Evolutionary conservation across 2,797 vertebrate species (phyloP).

Genomic region (Hafferia zeledoni): DNA sequence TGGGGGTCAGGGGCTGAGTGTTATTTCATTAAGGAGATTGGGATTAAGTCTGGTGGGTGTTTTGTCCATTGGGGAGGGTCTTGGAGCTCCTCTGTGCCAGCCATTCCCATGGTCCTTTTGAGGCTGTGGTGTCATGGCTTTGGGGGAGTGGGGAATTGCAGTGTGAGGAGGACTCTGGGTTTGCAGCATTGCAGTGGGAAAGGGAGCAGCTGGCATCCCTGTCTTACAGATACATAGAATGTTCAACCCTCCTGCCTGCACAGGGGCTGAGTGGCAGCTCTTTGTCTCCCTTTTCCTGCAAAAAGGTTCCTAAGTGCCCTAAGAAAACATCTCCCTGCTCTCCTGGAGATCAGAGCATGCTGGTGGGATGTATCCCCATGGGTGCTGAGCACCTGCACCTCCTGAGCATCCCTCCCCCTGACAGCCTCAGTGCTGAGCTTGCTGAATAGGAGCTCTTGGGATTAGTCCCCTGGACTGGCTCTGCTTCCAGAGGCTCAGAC

Average conservation of each 20-base stretch:
- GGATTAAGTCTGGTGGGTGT: not conserved
- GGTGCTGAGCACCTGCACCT: not conserved
- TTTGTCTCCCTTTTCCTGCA: not conserved
- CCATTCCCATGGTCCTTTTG: accelerated
- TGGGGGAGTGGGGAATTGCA: accelerated
- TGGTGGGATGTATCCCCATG: not conserved
- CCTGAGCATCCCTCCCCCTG: not conserved
- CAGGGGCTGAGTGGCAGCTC: accelerated
- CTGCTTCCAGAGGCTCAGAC: not conserved
- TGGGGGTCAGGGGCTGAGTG: not conserved
- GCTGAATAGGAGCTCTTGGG: not conserved
- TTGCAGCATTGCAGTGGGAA: accelerated
- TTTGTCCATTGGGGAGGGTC: not conserved
- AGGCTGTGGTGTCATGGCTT: not conserved
- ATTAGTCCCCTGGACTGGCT: not conserved
- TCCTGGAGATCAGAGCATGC: not conserved
- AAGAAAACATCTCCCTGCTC: not conserved
- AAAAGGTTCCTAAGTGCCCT: not conserved
- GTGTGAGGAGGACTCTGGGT: not conserved
- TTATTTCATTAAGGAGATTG: not conserved
- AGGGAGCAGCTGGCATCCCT: not conserved
- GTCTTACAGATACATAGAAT: not conserved
- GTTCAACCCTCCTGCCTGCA: not conserved
- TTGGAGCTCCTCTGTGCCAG: not conserved
- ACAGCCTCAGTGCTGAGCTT: not conserved